These are phyloP conservation scores for Lydus trimaculatus DNA, from an alignment of 2,888 invertebrate species.

Conservation along the genomic window DNA sequence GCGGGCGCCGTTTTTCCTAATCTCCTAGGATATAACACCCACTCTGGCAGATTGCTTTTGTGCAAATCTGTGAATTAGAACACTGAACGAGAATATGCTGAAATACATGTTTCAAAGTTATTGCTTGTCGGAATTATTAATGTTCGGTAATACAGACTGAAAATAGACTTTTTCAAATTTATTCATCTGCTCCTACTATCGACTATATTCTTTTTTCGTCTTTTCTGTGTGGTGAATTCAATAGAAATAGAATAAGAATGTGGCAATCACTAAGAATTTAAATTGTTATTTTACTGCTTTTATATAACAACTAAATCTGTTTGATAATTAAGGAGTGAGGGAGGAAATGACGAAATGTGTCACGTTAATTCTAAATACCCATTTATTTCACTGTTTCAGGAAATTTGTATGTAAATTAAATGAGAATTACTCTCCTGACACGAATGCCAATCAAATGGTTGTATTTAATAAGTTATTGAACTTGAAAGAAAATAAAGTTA, in stretches of 20 bases:
- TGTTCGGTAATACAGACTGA: slow-evolving; percentile 55
- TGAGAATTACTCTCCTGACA: not conserved
- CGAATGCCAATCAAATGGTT: not conserved
- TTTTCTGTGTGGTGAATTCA: not conserved
- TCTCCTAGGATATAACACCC: slow-evolving; percentile 41
- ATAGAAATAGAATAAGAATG: not conserved
- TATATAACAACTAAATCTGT: not conserved
- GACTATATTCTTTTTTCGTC: not conserved
- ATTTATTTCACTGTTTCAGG: not conserved
- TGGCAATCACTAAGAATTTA: not conserved
- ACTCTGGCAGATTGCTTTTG: slow-evolving; percentile 45
- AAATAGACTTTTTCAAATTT: slow-evolving; percentile 56
- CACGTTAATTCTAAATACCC: not conserved
- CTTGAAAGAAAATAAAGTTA: slow-evolving; percentile 5
- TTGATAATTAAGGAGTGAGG: not conserved
- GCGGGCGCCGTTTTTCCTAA: slow-evolving; percentile 34
- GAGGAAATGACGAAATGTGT: slow-evolving; percentile 1
- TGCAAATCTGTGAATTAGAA: slow-evolving; percentile 46
- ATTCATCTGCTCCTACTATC: slow-evolving; percentile 45
- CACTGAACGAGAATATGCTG: slow-evolving; percentile 51
- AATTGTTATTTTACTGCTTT: not conserved
- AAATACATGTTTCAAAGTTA: slow-evolving; percentile 55
- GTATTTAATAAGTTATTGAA: not conserved
- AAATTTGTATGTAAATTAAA: not conserved
- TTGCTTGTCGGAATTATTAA: slow-evolving; percentile 56